Conservation (phyloP, 2,797 vertebrate genomes). For the Chelidonichthys spinosus region DNA sequence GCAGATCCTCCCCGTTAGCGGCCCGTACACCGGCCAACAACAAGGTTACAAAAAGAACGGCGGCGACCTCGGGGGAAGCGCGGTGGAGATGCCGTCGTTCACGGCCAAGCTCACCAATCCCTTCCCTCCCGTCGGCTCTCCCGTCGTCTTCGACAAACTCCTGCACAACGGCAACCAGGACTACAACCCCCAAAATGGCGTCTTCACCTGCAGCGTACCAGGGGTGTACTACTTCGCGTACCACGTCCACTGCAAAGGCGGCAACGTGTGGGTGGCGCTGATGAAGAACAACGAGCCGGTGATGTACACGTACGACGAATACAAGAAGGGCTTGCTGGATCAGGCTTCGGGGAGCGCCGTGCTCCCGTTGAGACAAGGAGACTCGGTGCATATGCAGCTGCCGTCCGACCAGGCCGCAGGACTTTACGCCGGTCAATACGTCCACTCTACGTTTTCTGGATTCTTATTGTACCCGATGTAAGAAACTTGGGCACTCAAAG, state of each 20-base stretch:
- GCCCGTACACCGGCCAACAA: constrained; percentile 86
- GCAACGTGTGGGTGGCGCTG: constrained; percentile 95
- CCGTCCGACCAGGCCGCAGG: constrained; percentile 97
- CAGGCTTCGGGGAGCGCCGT: constrained; percentile 97
- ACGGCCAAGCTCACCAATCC: constrained; percentile 93
- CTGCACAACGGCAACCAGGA: constrained; percentile 95
- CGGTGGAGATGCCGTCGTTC: constrained; percentile 92
- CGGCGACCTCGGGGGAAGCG: constrained; percentile 64
- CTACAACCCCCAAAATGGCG: constrained; percentile 93
- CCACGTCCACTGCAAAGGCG: constrained; percentile 96
- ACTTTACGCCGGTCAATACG: constrained; percentile 96
- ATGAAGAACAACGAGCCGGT: constrained; percentile 96
- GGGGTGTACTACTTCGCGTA: constrained; percentile 98
- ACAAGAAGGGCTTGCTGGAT: constrained; percentile 96
- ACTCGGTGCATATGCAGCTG: constrained; percentile 93
- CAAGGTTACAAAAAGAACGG: constrained; percentile 86
- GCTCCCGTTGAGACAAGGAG: constrained; percentile 89
- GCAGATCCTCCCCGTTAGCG: constrained; percentile 89
- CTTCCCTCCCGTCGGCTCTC: constrained; percentile 92
- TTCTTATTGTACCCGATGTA: constrained; percentile 97
- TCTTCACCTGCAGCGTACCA: constrained; percentile 94
- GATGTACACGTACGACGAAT: constrained; percentile 98
- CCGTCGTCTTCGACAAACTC: constrained; percentile 94
- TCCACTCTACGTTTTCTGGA: constrained; percentile 97
- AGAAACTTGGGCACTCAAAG: constrained; percentile 35